phyloP scores from a whole-genome alignment of 2,888 invertebrate genomes.

The Drosophila kambysellisi region DNA sequence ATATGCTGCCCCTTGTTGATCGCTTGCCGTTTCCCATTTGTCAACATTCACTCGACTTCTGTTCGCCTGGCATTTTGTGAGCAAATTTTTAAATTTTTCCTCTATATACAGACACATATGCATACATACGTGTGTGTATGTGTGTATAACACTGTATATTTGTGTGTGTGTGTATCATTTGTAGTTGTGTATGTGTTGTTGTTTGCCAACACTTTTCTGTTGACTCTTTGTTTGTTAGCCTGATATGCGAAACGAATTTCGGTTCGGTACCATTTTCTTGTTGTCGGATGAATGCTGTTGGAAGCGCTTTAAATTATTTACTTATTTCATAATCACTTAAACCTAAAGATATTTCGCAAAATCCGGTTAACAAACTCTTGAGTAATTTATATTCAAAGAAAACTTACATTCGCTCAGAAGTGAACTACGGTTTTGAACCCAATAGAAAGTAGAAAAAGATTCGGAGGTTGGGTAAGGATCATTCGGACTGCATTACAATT shows the following conservation, averaged over 20 bases:
- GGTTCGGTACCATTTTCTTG: constrained; percentile 7
- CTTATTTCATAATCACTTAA: neutral
- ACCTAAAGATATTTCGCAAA: neutral
- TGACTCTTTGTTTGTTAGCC: constrained; percentile 19
- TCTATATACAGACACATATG: constrained; percentile 24
- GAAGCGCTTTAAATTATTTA: constrained; percentile 1
- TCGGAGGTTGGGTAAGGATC: neutral
- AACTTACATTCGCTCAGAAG: neutral
- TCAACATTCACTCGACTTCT: constrained; percentile 45
- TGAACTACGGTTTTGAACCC: neutral
- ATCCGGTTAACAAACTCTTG: neutral
- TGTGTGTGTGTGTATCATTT: constrained; percentile 12
- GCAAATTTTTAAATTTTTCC: constrained; percentile 75
- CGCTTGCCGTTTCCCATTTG: constrained; percentile 20
- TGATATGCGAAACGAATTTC: constrained; percentile 15
- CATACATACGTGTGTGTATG: constrained; percentile 4
- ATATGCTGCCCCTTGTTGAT: constrained; percentile 50
- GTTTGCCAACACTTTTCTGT: constrained; percentile 42
- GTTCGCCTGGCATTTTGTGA: constrained; percentile 76
- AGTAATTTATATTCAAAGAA: neutral
- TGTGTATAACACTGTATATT: neutral
- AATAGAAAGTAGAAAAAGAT: neutral
- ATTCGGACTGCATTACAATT: neutral
- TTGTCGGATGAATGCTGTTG: neutral
- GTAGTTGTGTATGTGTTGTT: constrained; percentile 18